Conservation (phyloP, 2,888 invertebrate species). For the Zootermopsis nevadensis region DNA sequence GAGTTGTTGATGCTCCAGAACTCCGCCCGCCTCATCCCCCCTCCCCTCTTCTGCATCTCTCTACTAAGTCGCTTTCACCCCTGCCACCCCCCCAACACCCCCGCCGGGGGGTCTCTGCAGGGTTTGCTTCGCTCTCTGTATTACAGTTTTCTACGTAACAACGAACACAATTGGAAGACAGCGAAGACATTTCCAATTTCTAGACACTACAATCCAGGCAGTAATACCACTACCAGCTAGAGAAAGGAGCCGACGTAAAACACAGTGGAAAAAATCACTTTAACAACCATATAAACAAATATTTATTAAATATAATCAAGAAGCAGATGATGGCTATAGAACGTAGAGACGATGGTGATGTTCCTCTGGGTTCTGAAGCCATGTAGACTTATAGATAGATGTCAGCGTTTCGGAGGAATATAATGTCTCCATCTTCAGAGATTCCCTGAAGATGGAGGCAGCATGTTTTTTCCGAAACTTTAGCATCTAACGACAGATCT, state of each 20-base stretch:
- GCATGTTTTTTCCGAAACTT: no score
- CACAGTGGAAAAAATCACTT: neutral
- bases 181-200: slow-evolving; percentile 18
- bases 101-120: slow-evolving; percentile 6
- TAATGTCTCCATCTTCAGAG: no score
- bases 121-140: slow-evolving; percentile 7
- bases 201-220: neutral
- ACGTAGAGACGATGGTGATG: neutral
- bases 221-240: neutral
- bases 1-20: slow-evolving; percentile 38
- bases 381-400: neutral
- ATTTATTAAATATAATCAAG: neutral
- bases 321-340: neutral
- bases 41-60: neutral
- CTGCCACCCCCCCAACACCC: neutral
- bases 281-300: neutral
- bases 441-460: no score
- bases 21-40: slow-evolving; percentile 1
- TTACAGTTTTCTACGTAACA: slow-evolving; percentile 24
- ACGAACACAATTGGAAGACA: neutral
- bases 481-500: no score
- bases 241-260: neutral
- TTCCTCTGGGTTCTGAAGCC: neutral
- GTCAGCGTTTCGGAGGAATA: no score
- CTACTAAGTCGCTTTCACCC: slow-evolving; percentile 22